Conservation (phyloP, 2,113 vertebrate species). For the Hystrix cristata region DNA sequence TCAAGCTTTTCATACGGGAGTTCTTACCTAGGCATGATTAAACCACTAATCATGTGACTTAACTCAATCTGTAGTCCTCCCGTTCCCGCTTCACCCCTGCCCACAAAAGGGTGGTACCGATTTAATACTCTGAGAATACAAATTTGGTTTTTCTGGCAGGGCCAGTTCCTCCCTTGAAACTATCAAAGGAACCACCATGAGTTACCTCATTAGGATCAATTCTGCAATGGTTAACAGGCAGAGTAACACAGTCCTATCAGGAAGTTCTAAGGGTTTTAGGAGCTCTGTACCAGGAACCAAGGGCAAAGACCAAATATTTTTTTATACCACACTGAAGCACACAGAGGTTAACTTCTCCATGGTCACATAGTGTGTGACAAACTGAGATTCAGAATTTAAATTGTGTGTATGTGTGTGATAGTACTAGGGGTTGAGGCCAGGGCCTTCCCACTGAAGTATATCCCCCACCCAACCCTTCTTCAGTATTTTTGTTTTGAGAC, state of each 20-base stretch:
- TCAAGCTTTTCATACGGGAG: conserved; percentile 5
- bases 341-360: conserved; percentile 48
- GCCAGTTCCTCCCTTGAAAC: conserved; percentile 14
- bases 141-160: neutral
- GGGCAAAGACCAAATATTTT: conserved; percentile 16
- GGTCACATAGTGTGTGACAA: neutral
- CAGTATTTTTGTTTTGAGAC: neutral
- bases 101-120: neutral
- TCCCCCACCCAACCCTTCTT: neutral
- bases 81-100: no score
- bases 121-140: neutral
- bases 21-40: neutral
- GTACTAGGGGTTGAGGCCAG: neutral
- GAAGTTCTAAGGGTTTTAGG: conserved; percentile 54
- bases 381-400: conserved; percentile 21
- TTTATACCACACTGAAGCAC: neutral
- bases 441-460: neutral
- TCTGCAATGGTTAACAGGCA: conserved; percentile 30
- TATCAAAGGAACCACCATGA: conserved; percentile 18
- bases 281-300: conserved; percentile 37
- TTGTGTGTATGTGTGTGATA: neutral
- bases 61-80: neutral
- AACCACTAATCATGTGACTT: neutral
- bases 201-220: conserved; percentile 44
- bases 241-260: conserved; percentile 44